Percentiles rank a stretch among this genome's conserved stretches.
Conservation (phyloP, 2,888 invertebrate species). For the Agonopterix heracliana region DNA sequence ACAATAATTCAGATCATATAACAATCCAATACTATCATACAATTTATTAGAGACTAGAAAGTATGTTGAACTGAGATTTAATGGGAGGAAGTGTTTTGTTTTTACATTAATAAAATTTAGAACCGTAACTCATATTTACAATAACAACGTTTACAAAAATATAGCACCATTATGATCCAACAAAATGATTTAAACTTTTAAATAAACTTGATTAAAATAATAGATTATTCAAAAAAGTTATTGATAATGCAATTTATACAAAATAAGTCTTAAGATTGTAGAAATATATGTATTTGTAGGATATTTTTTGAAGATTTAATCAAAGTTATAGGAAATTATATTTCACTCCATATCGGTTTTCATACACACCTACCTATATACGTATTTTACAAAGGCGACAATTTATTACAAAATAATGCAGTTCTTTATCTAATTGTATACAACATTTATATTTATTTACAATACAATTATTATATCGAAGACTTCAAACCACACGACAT, state of each 20-base stretch:
- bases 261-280: no score
- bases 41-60: slow-evolving; percentile 69
- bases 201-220: not conserved
- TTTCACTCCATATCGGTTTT: not conserved
- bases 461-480: not conserved
- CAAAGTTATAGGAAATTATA: not conserved
- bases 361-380: not conserved
- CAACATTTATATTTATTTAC: slow-evolving; percentile 2
- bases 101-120: no score
- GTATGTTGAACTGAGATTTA: slow-evolving; percentile 56
- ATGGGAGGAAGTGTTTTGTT: no score
- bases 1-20: slow-evolving; percentile 51
- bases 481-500: slow-evolving; percentile 6
- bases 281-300: not conserved
- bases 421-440: slow-evolving; percentile 2
- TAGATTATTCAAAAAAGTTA: not conserved
- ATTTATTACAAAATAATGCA: slow-evolving; percentile 1
- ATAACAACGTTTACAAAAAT: slow-evolving; percentile 1
- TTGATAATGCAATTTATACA: no score
- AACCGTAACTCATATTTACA: slow-evolving; percentile 10
- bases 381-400: not conserved
- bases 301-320: not conserved
- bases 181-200: slow-evolving; percentile 10
- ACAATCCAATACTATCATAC: slow-evolving; percentile 54
- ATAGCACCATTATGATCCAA: slow-evolving; percentile 56